Conservation (phyloP, 1,140 invertebrate genomes). For the Bombus difficillimus region DNA sequence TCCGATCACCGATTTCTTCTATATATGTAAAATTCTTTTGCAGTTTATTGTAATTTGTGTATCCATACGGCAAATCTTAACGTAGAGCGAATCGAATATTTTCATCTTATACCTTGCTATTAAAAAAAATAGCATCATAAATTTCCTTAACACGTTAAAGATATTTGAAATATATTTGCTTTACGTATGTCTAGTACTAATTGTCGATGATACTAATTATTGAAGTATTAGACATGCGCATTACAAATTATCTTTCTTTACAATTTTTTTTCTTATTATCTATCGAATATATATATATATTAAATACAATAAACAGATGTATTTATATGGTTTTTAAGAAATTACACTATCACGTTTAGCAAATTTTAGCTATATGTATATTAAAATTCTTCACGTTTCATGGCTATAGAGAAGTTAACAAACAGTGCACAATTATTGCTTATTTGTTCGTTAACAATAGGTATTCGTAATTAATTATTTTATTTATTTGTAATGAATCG, state of each 20-base stretch:
- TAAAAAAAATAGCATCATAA: background rate
- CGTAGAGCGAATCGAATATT: background rate
- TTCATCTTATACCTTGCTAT: too few relatives aligned
- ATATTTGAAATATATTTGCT: background rate
- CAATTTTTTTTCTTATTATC: conserved; percentile 5
- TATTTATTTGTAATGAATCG: background rate
- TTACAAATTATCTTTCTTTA: conserved; percentile 12
- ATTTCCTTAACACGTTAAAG: background rate
- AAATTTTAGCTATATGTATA: background rate
- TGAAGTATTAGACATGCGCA: background rate
- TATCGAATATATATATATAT: background rate
- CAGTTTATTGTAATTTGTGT: background rate
- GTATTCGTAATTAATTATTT: background rate
- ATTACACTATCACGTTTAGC: background rate
- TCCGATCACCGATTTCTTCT: background rate
- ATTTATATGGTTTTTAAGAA: background rate
- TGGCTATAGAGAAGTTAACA: background rate
- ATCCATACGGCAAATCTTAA: background rate
- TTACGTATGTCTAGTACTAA: background rate
- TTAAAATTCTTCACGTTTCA: background rate
- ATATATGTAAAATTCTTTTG: background rate
- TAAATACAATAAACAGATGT: background rate
- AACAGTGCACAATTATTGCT: background rate
- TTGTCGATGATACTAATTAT: background rate
- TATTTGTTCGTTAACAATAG: background rate